Percentiles rank a stretch among this genome's conserved stretches.
Evolutionary conservation across 2,797 vertebrate species (phyloP).

Genomic region (Sebastes jordani): DNA sequence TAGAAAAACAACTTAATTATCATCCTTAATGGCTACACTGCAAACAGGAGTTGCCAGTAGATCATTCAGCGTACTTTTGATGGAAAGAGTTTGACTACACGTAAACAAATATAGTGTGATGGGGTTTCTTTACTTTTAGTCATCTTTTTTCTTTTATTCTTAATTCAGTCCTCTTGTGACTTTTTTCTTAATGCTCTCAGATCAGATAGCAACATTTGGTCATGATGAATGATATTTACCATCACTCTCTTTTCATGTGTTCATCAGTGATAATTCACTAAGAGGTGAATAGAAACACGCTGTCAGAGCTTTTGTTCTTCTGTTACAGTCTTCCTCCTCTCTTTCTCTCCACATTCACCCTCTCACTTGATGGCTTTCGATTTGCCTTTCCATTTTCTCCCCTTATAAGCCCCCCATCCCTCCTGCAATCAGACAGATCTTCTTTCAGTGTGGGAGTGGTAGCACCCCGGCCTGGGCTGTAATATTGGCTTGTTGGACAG

Average conservation of each 20-base stretch:
- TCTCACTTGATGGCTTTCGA: conserved; percentile 52
- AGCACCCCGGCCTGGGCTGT: not conserved
- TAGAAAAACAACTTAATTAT: no score
- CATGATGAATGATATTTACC: not conserved
- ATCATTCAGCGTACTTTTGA: no score
- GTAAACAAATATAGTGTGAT: no score
- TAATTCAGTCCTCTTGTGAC: not conserved
- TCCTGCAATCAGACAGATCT: conserved; percentile 28
- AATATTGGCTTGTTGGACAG: conserved; percentile 44
- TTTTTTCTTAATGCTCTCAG: not conserved
- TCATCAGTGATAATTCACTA: not conserved
- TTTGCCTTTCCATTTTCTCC: conserved; percentile 46
- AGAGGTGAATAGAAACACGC: not conserved
- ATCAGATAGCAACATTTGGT: not conserved
- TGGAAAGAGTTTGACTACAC: not conserved
- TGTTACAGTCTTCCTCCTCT: not conserved
- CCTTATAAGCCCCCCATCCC: not conserved
- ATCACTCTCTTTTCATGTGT: not conserved
- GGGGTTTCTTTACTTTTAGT: no score
- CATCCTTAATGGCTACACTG: no score
- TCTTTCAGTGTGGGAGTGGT: conserved; percentile 20
- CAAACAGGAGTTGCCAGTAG: no score
- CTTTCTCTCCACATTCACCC: not conserved
- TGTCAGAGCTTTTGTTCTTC: not conserved
- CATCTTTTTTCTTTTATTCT: no score